Conservation (phyloP, 2,888 invertebrate species). For the Luperina nickerlii region DNA sequence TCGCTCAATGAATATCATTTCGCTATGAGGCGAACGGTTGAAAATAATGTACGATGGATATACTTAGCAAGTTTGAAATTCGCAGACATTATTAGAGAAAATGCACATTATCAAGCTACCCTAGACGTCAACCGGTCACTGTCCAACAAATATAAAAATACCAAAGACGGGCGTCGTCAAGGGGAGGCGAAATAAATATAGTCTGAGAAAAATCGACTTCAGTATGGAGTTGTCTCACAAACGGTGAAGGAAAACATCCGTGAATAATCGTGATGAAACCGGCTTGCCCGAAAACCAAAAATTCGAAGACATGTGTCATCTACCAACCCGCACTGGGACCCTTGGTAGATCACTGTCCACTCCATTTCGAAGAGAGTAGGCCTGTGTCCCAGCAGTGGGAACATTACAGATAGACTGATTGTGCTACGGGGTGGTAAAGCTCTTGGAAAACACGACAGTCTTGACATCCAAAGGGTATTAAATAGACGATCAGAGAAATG, state of each 20-base stretch:
- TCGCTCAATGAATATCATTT: conserved; percentile 13
- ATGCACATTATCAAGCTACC: not conserved
- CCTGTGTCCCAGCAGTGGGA: not conserved
- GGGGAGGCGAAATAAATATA: not conserved
- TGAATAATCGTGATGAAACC: not conserved
- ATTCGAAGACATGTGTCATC: not conserved
- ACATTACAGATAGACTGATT: not conserved
- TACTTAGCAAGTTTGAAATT: not conserved
- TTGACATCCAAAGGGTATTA: not conserved
- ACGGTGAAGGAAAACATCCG: not conserved
- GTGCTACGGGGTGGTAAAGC: not conserved
- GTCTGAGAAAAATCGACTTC: not conserved
- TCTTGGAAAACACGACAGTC: not conserved
- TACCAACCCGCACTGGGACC: not conserved
- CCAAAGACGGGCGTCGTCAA: not conserved
- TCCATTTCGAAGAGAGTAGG: too few relatives aligned
- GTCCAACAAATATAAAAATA: not conserved
- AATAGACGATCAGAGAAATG: not conserved
- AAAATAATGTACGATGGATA: not conserved
- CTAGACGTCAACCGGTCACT: not conserved
- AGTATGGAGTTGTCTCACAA: not conserved
- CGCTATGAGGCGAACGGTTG: too few relatives aligned
- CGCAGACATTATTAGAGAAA: too few relatives aligned
- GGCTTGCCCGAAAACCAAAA: not conserved
- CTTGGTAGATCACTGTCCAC: not conserved